Percentiles rank a stretch among this genome's conserved stretches.
Evolutionary conservation across 2,888 invertebrate genomes (phyloP).

Genomic region (Brassicogethes aeneus): DNA sequence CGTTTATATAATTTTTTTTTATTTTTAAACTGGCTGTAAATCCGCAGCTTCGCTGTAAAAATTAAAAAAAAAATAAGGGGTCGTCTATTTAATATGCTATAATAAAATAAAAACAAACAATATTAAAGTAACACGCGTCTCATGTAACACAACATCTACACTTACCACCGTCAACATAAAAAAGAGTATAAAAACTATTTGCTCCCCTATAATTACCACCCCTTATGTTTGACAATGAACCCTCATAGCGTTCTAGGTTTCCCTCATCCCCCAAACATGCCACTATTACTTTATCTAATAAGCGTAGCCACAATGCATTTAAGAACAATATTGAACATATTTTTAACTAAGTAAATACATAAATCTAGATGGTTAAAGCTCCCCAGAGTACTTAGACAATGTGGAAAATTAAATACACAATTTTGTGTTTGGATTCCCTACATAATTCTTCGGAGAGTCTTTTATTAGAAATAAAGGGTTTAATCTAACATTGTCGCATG

Average conservation of each 20-base stretch:
- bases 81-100: too few species aligned
- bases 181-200: not conserved
- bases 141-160: not conserved
- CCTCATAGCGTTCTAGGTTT: constrained; percentile 26
- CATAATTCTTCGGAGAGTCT: constrained; percentile 20
- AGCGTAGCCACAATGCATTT: constrained; percentile 18
- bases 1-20: not conserved
- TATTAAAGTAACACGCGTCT: not conserved
- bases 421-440: constrained; percentile 17
- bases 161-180: not conserved
- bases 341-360: constrained; percentile 26
- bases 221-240: constrained; percentile 23
- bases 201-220: constrained; percentile 19
- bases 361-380: constrained; percentile 21
- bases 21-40: too few species aligned
- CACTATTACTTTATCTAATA: constrained; percentile 22
- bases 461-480: too few species aligned
- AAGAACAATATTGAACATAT: constrained; percentile 11
- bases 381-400: constrained; percentile 25
- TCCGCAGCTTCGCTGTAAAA: too few species aligned
- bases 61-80: too few species aligned
- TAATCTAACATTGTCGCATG: too few species aligned
- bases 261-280: constrained; percentile 20
- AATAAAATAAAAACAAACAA: not conserved
- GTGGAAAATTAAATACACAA: constrained; percentile 17